phyloP scores from a whole-genome alignment of 2,888 invertebrate species.

The Helobdella robusta region DNA sequence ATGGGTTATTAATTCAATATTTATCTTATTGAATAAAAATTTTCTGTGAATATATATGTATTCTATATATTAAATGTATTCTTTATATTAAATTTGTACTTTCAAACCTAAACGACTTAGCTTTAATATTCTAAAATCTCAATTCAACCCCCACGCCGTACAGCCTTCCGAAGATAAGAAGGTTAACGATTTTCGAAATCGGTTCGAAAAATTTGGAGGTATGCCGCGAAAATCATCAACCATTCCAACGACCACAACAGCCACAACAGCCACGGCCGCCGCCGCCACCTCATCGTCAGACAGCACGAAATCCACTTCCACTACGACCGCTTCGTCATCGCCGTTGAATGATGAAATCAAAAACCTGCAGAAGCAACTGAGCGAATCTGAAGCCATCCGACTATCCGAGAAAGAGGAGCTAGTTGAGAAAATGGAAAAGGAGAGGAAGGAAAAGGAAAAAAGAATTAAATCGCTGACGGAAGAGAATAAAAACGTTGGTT shows the following conservation, averaged over 20 bases:
- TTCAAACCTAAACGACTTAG: no score
- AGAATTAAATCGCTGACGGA: constrained; percentile 21
- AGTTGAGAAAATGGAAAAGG: constrained; percentile 59
- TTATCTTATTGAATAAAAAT: neutral
- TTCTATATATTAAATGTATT: no score
- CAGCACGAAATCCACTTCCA: neutral
- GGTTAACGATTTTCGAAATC: constrained; percentile 31
- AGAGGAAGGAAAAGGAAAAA: constrained; percentile 32
- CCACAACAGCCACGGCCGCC: constrained; percentile 6
- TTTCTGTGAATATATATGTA: no score
- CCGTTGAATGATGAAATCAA: constrained; percentile 29
- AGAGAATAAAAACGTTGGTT: constrained; percentile 19
- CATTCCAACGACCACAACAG: constrained; percentile 21
- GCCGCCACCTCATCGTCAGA: neutral
- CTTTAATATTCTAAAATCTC: no score
- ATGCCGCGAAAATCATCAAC: constrained; percentile 21
- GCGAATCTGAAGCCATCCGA: constrained; percentile 40
- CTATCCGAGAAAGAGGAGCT: constrained; percentile 57
- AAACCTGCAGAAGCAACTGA: constrained; percentile 41
- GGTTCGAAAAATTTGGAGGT: constrained; percentile 33
- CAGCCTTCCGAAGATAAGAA: constrained; percentile 25
- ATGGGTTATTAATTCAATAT: neutral
- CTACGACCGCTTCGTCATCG: neutral
- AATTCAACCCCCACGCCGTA: neutral
- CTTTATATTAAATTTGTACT: no score